Conservation (phyloP, 2,113 vertebrate species). For the Heliornis fulica region DNA sequence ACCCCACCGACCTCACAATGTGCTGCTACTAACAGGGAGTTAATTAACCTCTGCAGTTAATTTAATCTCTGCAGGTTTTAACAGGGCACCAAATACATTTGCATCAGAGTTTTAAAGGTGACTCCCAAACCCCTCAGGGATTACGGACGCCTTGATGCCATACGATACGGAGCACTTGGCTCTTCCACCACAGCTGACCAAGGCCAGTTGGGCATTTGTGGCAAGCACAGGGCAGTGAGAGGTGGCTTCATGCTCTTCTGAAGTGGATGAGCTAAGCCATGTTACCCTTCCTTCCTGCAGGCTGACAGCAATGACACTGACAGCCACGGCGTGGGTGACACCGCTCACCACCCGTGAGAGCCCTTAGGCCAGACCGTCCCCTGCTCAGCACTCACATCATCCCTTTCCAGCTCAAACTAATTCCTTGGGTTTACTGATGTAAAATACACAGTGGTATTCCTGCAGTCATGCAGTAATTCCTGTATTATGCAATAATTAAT, state of each 20-base stretch:
- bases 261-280: neutral
- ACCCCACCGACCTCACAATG: fast-evolving
- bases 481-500: too few relatives aligned
- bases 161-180: neutral
- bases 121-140: neutral
- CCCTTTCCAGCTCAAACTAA: neutral
- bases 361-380: neutral
- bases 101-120: neutral
- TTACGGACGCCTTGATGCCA: neutral
- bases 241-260: neutral
- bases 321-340: neutral
- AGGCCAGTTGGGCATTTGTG: neutral
- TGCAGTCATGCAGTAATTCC: neutral
- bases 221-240: neutral
- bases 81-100: too few relatives aligned
- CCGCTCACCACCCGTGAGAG: neutral
- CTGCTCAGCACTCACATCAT: neutral
- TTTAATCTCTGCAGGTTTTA: too few relatives aligned
- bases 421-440: neutral
- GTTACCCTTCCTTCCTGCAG: neutral
- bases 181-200: fast-evolving
- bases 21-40: neutral
- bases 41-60: too few relatives aligned
- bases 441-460: neutral
- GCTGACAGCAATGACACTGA: fast-evolving